Conservation (phyloP, 2,113 vertebrate species). For the Protobothrops mucrosquamatus region DNA sequence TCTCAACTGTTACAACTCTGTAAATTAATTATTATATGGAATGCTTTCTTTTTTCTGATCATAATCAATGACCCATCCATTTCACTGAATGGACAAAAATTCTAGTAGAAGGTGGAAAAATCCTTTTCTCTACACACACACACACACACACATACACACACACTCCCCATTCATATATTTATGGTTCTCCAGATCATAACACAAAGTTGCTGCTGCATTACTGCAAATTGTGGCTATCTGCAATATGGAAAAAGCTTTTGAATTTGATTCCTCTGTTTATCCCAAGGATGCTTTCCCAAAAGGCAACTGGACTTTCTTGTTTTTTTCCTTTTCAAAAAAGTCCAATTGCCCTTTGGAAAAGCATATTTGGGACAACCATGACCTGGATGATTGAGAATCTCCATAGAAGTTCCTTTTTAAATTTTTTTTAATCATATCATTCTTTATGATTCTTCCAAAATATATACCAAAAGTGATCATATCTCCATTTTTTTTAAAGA, state of each 20-base stretch:
- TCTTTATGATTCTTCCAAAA: background rate
- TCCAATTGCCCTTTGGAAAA: too few relatives aligned
- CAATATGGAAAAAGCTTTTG: background rate
- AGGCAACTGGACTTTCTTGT: too few relatives aligned
- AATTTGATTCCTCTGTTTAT: too few relatives aligned
- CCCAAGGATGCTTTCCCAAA: too few relatives aligned
- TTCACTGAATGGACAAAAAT: background rate
- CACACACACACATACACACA: background rate
- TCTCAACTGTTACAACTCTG: background rate
- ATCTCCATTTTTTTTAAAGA: background rate
- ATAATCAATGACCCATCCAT: background rate
- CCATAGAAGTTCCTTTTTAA: background rate
- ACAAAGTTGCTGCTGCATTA: background rate
- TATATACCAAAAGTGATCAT: background rate
- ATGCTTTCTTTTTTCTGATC: background rate
- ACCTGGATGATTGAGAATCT: background rate
- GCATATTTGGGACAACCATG: background rate
- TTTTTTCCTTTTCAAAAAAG: too few relatives aligned
- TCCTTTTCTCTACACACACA: background rate
- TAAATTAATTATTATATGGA: too few relatives aligned
- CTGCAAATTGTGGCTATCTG: too few relatives aligned
- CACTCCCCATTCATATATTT: background rate
- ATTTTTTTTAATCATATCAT: background rate
- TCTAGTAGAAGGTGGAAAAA: background rate
- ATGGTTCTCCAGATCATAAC: background rate